These are phyloP conservation scores for Acrocephalus arundinaceus DNA, from an alignment of 2,113 vertebrate genomes.

Conservation along the genomic window DNA sequence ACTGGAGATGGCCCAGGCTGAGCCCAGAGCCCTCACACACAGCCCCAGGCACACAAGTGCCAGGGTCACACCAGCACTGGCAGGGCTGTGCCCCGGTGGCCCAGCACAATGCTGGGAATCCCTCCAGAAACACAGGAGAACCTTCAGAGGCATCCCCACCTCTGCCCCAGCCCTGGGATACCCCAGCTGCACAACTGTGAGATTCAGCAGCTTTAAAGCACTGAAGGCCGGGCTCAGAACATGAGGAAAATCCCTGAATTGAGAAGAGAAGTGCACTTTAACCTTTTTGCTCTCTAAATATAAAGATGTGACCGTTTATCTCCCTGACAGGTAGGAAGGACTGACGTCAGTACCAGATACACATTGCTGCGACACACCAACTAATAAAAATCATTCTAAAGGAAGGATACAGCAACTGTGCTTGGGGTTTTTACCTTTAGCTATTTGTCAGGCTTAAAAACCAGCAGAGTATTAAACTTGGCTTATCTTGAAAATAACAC, in stretches of 20 bases:
- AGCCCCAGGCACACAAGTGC: rapidly evolving
- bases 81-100: rapidly evolving
- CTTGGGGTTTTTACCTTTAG: neutral
- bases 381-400: neutral
- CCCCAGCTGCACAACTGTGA: rapidly evolving
- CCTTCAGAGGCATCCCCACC: rapidly evolving
- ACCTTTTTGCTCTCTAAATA: neutral
- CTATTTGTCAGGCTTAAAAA: neutral
- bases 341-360: neutral
- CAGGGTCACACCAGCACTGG: rapidly evolving
- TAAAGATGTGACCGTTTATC: neutral
- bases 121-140: rapidly evolving
- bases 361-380: neutral
- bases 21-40: rapidly evolving
- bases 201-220: neutral
- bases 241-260: rapidly evolving
- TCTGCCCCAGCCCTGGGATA: rapidly evolving
- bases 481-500: neutral
- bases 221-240: neutral
- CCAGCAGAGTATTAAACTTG: neutral
- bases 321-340: neutral
- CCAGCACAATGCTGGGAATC: rapidly evolving
- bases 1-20: rapidly evolving
- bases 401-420: neutral
- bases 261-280: neutral